phyloP scores from a whole-genome alignment of 2,888 invertebrate genomes.

The Latheticus oryzae region DNA sequence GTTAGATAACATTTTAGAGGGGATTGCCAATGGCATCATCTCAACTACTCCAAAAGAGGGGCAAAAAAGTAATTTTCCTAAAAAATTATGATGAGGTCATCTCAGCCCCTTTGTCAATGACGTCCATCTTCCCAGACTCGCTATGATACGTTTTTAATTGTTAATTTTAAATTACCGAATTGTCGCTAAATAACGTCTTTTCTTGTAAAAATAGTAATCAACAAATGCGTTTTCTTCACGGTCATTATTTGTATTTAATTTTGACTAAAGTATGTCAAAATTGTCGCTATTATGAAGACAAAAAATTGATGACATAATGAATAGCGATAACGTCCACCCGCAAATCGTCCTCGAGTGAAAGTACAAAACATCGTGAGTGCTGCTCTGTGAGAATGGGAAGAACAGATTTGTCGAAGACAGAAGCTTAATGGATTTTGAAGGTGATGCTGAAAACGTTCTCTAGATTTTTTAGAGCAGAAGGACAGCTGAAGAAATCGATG shows the following conservation, averaged over 20 bases:
- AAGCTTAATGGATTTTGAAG: conserved; percentile 3
- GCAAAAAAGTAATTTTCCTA: too few relatives aligned
- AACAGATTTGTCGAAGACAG: conserved; percentile 4
- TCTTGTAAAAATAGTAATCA: background rate
- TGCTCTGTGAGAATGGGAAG: conserved; percentile 5
- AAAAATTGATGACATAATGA: conserved; percentile 7
- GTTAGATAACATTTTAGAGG: conserved; percentile 28
- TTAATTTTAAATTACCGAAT: conserved; percentile 2
- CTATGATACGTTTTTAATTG: conserved; percentile 19
- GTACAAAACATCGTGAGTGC: conserved; percentile 1
- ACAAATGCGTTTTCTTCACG: too few relatives aligned
- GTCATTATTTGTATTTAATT: background rate
- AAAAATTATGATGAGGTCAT: too few relatives aligned
- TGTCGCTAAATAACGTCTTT: conserved; percentile 2
- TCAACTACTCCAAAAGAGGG: too few relatives aligned
- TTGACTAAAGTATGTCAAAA: conserved; percentile 10
- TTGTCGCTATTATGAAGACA: conserved; percentile 1
- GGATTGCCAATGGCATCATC: too few relatives aligned
- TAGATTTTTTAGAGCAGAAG: conserved; percentile 10
- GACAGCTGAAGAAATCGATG: too few relatives aligned
- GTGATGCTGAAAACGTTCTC: conserved; percentile 13
- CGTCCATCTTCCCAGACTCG: background rate
- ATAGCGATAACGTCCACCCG: conserved; percentile 3
- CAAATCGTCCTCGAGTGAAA: conserved; percentile 12
- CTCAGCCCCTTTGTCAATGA: too few relatives aligned